Conservation (phyloP, 2,113 vertebrate species). For the Aix galericulata region DNA sequence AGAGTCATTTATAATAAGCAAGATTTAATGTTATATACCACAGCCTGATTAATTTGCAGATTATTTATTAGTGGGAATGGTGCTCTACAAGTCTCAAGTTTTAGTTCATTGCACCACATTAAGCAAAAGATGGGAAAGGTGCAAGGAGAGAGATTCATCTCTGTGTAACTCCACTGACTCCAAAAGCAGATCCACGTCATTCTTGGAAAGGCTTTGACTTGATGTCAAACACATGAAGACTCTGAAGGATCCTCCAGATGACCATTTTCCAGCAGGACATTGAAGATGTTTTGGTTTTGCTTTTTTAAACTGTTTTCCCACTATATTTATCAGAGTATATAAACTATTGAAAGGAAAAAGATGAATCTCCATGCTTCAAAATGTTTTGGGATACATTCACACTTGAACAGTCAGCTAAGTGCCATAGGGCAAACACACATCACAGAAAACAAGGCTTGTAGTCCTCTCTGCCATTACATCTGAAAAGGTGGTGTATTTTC, state of each 20-base stretch:
- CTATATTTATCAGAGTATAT: not conserved
- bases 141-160: not conserved
- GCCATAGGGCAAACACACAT: not conserved
- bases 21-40: conserved; percentile 4
- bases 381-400: not conserved
- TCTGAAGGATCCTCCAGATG: not conserved
- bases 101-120: conserved; percentile 1
- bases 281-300: not conserved
- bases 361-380: not conserved
- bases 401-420: not conserved
- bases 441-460: not conserved
- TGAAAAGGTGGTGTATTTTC: not conserved
- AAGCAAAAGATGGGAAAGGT: not conserved
- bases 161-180: not conserved
- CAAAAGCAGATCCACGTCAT: not conserved
- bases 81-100: conserved; percentile 10
- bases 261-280: not conserved
- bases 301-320: not conserved
- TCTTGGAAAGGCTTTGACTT: not conserved
- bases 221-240: not conserved
- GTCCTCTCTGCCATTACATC: not conserved
- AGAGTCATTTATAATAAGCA: conserved; percentile 27
- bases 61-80: not conserved
- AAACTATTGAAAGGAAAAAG: not conserved
- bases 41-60: conserved; percentile 20